Percentiles rank a stretch among this genome's conserved stretches.
Evolutionary conservation across 2,113 vertebrate genomes (phyloP).

Genomic region (Pygoscelis adeliae): DNA sequence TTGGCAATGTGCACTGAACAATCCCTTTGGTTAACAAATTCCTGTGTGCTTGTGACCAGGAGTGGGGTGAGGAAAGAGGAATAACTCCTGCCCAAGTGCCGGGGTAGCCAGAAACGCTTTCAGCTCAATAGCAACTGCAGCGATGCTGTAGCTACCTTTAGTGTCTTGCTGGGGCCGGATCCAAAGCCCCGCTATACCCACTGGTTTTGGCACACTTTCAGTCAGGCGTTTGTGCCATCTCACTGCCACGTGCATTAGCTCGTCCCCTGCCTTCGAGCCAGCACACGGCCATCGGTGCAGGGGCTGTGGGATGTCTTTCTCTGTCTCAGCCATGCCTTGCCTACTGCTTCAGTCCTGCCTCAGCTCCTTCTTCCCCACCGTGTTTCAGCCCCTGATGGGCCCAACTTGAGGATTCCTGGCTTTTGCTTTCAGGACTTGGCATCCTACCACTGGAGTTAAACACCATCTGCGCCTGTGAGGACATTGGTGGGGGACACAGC

Average conservation of each 20-base stretch:
- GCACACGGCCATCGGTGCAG: fast-evolving
- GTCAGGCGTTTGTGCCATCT: not conserved
- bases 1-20: not conserved
- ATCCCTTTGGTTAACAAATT: not conserved
- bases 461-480: fast-evolving
- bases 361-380: fast-evolving
- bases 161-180: not conserved
- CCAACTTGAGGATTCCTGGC: fast-evolving
- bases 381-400: not conserved
- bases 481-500: not conserved
- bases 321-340: not conserved
- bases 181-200: not conserved
- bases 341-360: not conserved
- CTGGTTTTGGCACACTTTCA: not conserved
- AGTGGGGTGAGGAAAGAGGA: not conserved
- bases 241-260: not conserved
- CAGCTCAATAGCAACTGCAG: not conserved
- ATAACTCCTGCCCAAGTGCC: not conserved
- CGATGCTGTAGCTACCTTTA: not conserved
- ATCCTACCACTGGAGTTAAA: not conserved
- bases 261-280: not conserved
- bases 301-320: not conserved
- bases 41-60: not conserved
- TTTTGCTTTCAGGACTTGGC: not conserved
- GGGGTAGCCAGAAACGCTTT: not conserved